Conservation (phyloP, 1,140 invertebrate species). For the Drosophila miranda region DNA sequence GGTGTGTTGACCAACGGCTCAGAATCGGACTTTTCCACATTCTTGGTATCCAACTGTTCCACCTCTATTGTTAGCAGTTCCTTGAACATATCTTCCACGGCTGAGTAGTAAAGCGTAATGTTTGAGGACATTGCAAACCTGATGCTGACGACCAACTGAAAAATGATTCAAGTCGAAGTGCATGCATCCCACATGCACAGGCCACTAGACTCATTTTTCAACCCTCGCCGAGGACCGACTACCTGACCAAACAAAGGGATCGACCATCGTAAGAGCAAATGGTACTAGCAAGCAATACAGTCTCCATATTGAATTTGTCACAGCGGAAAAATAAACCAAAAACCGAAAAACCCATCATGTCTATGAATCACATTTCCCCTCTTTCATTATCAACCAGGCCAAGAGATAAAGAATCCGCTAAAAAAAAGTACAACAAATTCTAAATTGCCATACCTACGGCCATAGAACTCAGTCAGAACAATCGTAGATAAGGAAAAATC, state of each 20-base stretch:
- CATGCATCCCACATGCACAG: slow-evolving; percentile 10
- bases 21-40: neutral
- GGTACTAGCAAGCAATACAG: no score
- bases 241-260: no score
- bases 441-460: slow-evolving; percentile 32
- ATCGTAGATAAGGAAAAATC: slow-evolving; percentile 60
- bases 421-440: neutral
- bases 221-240: no score
- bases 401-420: neutral
- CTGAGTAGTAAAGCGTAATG: slow-evolving; percentile 54
- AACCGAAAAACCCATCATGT: no score
- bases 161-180: slow-evolving; percentile 54
- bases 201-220: slow-evolving; percentile 7
- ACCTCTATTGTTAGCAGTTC: slow-evolving; percentile 37
- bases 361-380: no score
- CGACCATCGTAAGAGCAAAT: no score
- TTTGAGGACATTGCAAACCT: slow-evolving; percentile 61
- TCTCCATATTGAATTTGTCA: no score
- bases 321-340: no score
- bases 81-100: slow-evolving; percentile 59
- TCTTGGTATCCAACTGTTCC: slow-evolving; percentile 6
- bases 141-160: slow-evolving; percentile 57
- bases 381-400: slow-evolving; percentile 2
- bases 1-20: slow-evolving; percentile 37
- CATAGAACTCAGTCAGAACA: slow-evolving; percentile 41